phyloP scores from a whole-genome alignment of 2,113 vertebrate genomes.

The Monopterus albus region DNA sequence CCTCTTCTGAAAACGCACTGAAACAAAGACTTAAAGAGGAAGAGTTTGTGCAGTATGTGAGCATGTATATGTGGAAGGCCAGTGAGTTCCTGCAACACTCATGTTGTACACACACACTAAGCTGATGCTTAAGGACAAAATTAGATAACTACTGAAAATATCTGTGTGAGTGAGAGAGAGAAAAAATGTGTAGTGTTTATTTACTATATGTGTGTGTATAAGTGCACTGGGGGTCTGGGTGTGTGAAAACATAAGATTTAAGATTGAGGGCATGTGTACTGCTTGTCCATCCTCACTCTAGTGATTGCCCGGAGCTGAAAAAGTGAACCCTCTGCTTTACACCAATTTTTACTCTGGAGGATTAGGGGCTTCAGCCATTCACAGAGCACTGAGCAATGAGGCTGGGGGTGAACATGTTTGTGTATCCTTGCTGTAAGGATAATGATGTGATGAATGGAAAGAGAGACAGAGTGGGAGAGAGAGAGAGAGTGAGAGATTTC shows the following conservation, averaged over 20 bases:
- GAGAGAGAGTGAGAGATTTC: slow-evolving; percentile 63
- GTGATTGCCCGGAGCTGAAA: slow-evolving; percentile 37
- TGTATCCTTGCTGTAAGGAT: slow-evolving; percentile 72
- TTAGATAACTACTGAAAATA: slow-evolving; percentile 67
- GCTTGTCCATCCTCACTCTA: slow-evolving; percentile 28
- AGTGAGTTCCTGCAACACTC: slow-evolving; percentile 38
- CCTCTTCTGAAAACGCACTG: slow-evolving; percentile 41
- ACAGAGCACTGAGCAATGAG: slow-evolving; percentile 40
- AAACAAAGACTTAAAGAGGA: slow-evolving; percentile 54
- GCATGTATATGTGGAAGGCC: slow-evolving; percentile 14
- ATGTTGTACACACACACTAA: slow-evolving; percentile 58
- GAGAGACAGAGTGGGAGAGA: slow-evolving; percentile 35
- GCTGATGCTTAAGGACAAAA: slow-evolving; percentile 51
- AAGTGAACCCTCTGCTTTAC: slow-evolving; percentile 46
- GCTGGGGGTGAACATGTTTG: slow-evolving; percentile 61
- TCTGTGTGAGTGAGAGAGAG: slow-evolving; percentile 3
- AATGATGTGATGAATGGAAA: slow-evolving; percentile 76
- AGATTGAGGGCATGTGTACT: slow-evolving; percentile 21
- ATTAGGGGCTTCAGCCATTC: slow-evolving; percentile 66
- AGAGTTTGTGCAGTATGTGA: slow-evolving; percentile 19
- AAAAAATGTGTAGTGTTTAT: slow-evolving; percentile 31
- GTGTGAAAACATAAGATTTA: neutral
- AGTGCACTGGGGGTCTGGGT: neutral
- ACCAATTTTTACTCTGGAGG: slow-evolving; percentile 36
- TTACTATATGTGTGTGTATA: slow-evolving; percentile 25